Evolutionary conservation across 2,888 invertebrate genomes (phyloP).

Genomic region (Mythimna albipuncta): DNA sequence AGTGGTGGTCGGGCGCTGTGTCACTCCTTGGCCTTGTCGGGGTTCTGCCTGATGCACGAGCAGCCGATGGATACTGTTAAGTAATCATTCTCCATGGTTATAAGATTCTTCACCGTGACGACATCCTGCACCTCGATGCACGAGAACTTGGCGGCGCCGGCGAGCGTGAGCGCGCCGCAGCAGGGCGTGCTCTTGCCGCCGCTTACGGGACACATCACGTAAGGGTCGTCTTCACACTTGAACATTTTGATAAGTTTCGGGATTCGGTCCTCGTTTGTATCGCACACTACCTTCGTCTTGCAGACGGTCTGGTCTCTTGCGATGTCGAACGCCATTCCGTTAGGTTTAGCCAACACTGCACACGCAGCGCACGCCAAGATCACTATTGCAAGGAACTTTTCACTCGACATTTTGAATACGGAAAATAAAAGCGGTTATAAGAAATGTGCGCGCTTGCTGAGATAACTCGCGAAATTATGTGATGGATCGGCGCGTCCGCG

Average conservation of each 20-base stretch:
- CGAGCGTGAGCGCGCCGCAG: constrained; percentile 33
- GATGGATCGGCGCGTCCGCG: constrained; percentile 1
- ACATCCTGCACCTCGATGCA: constrained; percentile 58
- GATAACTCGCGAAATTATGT: constrained; percentile 38
- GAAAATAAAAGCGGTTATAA: constrained; percentile 30
- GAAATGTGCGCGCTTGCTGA: constrained; percentile 35
- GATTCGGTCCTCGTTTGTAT: constrained; percentile 69
- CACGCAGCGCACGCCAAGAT: constrained; percentile 21
- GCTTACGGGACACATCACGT: constrained; percentile 49
- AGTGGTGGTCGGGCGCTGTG: neutral
- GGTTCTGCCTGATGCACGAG: constrained; percentile 47
- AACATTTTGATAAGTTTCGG: constrained; percentile 77
- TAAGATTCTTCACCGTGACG: constrained; percentile 32
- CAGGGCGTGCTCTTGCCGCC: constrained; percentile 37
- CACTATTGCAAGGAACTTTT: constrained; percentile 31
- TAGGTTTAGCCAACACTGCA: constrained; percentile 32
- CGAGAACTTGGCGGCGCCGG: constrained; percentile 18
- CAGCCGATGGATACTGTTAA: constrained; percentile 61
- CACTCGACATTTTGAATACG: constrained; percentile 35
- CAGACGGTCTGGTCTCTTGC: constrained; percentile 51
- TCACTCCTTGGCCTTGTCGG: constrained; percentile 40
- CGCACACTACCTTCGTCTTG: constrained; percentile 63
- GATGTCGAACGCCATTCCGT: constrained; percentile 21
- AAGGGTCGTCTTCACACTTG: constrained; percentile 69
- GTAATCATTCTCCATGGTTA: rapidly evolving